Base-by-base conservation (phyloP, 2,113 vertebrate genomes). In the Benthochromis sp. region DNA sequence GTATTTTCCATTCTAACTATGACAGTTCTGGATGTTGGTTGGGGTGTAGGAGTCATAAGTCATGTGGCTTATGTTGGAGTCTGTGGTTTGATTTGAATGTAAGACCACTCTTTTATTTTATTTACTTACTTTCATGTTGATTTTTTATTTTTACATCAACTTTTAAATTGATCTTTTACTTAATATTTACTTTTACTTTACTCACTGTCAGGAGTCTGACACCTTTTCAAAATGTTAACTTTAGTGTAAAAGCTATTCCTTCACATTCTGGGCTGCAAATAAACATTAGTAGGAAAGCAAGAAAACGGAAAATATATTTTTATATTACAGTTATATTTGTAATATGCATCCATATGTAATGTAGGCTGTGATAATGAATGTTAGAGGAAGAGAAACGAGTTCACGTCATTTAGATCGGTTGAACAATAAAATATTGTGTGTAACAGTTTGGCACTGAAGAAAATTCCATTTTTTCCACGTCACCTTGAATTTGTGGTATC, bases 401-500 rank as follows among this genome's bases (percentile, higher is more conserved):
- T 66, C 34, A 38, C 7, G 19, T 24, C 13, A 43, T 43, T 71
- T 43, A 0, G 5, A 73, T 73, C 9, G 1, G 13, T 7, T 0
- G 14, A 73, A 2, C 38, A 73, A 45, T 73, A 7, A 45, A 45
- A 14, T 10, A 43, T 45, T 73, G 69, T 9, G n/a, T 71, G 38
- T 16, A 73, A 43, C n/a, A 27, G 12, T 43, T 24, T 43, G 13
- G 21, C 38, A 16, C 38, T 71, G 12, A 9, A 27, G 38, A 29
- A 76, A 45, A 76, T 27, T 19, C 0, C 0, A 19, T 19, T 76
- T 76, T 76, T 47, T 76, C 2, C 40, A 17, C 7, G 4, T 59
- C 91, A 98, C 98, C 97, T 98, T 97, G 47, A 97, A 93, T 85
- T 95, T 97, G 91, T 97, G 93, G 95, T 99, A 98, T 6, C 98